A percentile compares a stretch with the other conserved stretches of the same genome.
Evolutionary conservation across 2,888 invertebrate genomes (phyloP).

Genomic region (Pinctada fucata): DNA sequence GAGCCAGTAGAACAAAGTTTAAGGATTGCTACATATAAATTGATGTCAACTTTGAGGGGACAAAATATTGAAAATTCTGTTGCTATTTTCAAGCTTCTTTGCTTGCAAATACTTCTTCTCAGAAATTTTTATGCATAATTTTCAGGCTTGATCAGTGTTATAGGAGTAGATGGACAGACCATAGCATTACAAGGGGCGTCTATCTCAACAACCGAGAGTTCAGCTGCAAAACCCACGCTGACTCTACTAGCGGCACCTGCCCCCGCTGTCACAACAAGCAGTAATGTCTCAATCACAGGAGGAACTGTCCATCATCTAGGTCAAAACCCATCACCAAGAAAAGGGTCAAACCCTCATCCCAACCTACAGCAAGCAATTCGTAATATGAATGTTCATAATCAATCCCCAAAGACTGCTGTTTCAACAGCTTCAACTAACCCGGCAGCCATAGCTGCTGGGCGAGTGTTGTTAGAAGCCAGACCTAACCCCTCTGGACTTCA

Average conservation of each 20-base stretch:
- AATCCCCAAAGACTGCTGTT: constrained; percentile 13
- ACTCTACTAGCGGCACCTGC: constrained; percentile 27
- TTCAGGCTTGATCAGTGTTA: constrained; percentile 13
- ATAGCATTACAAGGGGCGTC: background rate
- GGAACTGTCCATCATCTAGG: constrained; percentile 71
- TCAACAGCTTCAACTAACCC: constrained; percentile 24
- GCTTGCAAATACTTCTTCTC: no score
- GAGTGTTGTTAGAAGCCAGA: constrained; percentile 41
- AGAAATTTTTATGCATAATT: background rate
- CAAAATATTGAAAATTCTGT: no score
- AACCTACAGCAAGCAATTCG: constrained; percentile 55
- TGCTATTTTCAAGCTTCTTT: no score
- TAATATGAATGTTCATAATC: constrained; percentile 42
- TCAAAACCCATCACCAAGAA: constrained; percentile 59
- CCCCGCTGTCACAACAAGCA: constrained; percentile 29
- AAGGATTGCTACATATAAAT: no score
- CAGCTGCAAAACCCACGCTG: background rate
- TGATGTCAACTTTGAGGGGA: no score
- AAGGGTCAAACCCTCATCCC: constrained; percentile 56
- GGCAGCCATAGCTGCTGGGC: constrained; percentile 35
- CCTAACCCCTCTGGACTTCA: constrained; percentile 18
- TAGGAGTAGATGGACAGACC: constrained; percentile 2
- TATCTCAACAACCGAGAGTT: background rate
- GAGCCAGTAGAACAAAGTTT: no score
- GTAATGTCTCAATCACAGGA: constrained; percentile 48